Base-by-base conservation (phyloP, 2,113 vertebrate genomes). In the Cyanistes caeruleus region DNA sequence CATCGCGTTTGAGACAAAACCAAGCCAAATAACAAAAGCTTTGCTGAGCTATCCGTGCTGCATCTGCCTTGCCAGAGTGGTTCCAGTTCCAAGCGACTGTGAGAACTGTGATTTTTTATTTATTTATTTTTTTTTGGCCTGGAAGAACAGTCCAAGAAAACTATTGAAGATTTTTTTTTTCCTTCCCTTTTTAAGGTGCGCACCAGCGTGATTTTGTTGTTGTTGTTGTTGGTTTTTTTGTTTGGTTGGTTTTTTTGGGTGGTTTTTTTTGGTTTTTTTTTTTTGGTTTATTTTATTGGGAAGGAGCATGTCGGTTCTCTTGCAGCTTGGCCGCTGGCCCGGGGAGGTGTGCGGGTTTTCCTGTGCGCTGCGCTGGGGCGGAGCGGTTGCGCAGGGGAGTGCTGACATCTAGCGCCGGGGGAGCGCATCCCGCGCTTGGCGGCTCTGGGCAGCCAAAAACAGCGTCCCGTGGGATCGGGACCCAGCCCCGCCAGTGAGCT, bases 371-470 rank as follows among this genome's bases (percentile, higher is more conserved):
- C 74, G 55, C 35, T 35, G 22, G 56, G 65, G 33, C 33, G 24
- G 25, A 6, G 67, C 69, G 43, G 43, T 15, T 4, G 72, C 72
- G 41, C 58, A 89, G 97, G 83, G 88, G 64, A 59, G 85, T 89
- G 81, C 97, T 97, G 97, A 95, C 97, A 97, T 72, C 97, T 97
- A 94, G 85, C 75, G 21, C 56, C 56, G 28, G 28, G 44, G 37
- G 22, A 80, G 76, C 69, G 1, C 39, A 1, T 0, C 58, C 48
- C 4, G 0, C 33, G 1, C 0, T 5, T 13, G 0, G 24, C 30
- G 30, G 2, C 75, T 14, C 8, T 1, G 5, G 2, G 44, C 76
- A 8, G 14, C 11, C 24, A 13, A 7, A 27, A 35, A 4, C 3
- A 13, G 8, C 44, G 3, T 2, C 10, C 64, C 23, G 2, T 2